Evolutionary conservation across 2,113 vertebrate species (phyloP).

Genomic region (Ranitomeya imitator): DNA sequence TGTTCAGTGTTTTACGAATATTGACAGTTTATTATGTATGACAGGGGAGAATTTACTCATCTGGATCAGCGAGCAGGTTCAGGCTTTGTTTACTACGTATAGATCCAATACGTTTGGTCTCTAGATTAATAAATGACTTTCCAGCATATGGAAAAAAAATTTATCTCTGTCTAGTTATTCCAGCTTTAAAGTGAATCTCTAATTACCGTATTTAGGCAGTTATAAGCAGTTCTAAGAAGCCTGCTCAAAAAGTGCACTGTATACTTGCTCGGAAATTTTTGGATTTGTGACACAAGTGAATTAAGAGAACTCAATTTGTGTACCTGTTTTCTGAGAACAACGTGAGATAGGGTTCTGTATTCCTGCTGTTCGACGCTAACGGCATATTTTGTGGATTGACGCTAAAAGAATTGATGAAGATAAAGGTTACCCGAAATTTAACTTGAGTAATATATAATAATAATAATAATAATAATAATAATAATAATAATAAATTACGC

Average conservation of each 20-base stretch:
- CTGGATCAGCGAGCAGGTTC: background rate
- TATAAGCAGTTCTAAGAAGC: background rate
- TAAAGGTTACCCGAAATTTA: too few species aligned
- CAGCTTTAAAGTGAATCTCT: background rate
- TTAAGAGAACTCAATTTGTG: too few species aligned
- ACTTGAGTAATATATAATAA: too few species aligned
- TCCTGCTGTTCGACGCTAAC: too few species aligned
- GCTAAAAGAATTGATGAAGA: too few species aligned
- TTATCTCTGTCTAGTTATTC: background rate
- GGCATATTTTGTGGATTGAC: too few species aligned
- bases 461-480: too few species aligned
- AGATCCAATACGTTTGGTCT: background rate
- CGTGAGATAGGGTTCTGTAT: too few species aligned
- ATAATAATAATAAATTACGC: too few species aligned
- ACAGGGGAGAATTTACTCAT: slow-evolving; percentile 26
- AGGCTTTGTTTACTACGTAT: slow-evolving; percentile 1
- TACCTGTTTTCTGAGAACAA: too few species aligned
- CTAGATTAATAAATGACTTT: background rate
- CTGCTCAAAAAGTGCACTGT: background rate
- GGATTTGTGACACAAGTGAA: too few species aligned
- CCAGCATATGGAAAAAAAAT: background rate
- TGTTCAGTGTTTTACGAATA: slow-evolving; percentile 34
- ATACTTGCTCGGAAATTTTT: too few species aligned
- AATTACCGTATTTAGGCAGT: background rate
- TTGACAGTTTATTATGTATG: slow-evolving; percentile 46